A percentile compares a stretch with the other conserved stretches of the same genome.
Conservation (phyloP, 2,797 vertebrate genomes). For the Sebastes taczanowskii region DNA sequence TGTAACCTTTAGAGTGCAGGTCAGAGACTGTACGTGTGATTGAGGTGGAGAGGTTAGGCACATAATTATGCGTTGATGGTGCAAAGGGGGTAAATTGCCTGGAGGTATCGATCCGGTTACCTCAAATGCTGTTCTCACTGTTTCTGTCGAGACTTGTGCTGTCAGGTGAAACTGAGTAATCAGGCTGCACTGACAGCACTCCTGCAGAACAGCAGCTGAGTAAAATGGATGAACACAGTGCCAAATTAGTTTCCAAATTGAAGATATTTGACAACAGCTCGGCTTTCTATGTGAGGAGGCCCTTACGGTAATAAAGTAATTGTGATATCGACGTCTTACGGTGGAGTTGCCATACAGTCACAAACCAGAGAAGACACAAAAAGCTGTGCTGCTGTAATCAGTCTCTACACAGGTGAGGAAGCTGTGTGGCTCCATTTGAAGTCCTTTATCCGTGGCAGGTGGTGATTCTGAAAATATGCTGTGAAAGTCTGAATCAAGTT, state of each 20-base stretch:
- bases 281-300: neutral
- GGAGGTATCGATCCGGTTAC: conserved; percentile 63
- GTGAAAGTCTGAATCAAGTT: conserved; percentile 10
- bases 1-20: conserved; percentile 27
- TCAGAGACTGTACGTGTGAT: conserved; percentile 38
- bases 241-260: conserved; percentile 51
- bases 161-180: conserved; percentile 66
- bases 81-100: conserved; percentile 45
- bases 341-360: conserved; percentile 2
- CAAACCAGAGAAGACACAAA: conserved; percentile 22
- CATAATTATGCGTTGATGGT: conserved; percentile 62
- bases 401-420: conserved; percentile 34
- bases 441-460: conserved; percentile 1
- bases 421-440: conserved; percentile 20
- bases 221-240: conserved; percentile 33
- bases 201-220: conserved; percentile 29
- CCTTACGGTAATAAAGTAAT: conserved; percentile 31
- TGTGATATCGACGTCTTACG: conserved; percentile 37
- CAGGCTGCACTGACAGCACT: conserved; percentile 46
- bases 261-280: conserved; percentile 35
- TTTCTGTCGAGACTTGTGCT: conserved; percentile 36
- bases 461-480: conserved; percentile 9
- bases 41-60: conserved; percentile 47
- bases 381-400: conserved; percentile 2
- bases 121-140: conserved; percentile 59